Percentiles rank a stretch among this genome's conserved stretches.
These are phyloP conservation scores for Xiphophorus birchmanni DNA, from an alignment of 2,797 vertebrate species.

Conservation along the genomic window DNA sequence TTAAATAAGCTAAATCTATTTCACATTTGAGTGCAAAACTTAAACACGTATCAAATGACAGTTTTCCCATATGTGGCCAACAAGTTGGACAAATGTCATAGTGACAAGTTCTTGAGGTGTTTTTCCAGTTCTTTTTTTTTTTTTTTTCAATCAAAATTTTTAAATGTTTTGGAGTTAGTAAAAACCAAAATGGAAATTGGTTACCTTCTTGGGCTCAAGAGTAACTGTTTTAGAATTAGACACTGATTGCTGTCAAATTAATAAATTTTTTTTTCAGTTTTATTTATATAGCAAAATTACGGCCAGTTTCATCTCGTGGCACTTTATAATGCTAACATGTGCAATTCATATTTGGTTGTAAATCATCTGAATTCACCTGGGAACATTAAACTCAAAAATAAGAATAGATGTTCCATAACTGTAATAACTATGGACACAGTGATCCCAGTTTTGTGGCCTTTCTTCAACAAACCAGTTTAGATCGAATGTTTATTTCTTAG, in stretches of 20 bases:
- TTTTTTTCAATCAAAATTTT: background rate
- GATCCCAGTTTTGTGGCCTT: background rate
- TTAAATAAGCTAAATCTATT: background rate
- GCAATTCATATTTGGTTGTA: background rate
- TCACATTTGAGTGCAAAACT: background rate
- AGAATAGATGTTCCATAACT: background rate
- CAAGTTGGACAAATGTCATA: background rate
- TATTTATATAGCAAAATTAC: background rate
- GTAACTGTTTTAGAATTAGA: background rate
- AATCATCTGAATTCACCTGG: background rate
- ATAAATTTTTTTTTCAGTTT: background rate
- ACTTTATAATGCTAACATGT: background rate
- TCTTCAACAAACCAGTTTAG: no score
- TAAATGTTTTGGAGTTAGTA: background rate
- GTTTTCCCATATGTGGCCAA: background rate
- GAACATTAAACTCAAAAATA: background rate
- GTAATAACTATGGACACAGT: background rate
- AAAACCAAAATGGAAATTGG: background rate
- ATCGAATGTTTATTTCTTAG: no score
- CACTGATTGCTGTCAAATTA: background rate
- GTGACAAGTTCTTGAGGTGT: background rate
- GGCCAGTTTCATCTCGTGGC: background rate
- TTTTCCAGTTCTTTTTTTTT: background rate
- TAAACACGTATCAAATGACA: background rate
- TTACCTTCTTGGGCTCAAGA: background rate